These are phyloP conservation scores for Dascillus cervinus DNA, from an alignment of 2,888 invertebrate genomes.

Conservation along the genomic window DNA sequence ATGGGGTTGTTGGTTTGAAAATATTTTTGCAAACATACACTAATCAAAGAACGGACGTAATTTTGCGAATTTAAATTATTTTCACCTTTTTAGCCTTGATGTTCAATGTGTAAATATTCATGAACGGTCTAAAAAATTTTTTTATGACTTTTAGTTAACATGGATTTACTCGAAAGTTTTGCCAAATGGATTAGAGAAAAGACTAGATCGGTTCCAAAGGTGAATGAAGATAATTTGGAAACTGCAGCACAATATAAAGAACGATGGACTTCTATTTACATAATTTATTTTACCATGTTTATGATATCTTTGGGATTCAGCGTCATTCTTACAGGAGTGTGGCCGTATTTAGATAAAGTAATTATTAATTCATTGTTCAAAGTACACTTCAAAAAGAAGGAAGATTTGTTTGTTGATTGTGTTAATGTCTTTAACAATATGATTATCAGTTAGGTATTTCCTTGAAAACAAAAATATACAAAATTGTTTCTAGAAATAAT, in stretches of 20 bases:
- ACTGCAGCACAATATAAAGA: constrained; percentile 56
- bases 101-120: background rate
- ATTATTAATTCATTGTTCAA: no score
- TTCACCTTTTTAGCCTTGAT: background rate
- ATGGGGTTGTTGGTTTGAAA: no score
- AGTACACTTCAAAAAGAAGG: no score
- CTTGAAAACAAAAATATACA: no score
- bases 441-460: no score
- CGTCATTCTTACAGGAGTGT: constrained; percentile 78
- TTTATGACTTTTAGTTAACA: no score
- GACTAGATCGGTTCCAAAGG: background rate
- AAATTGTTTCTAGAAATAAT: no score
- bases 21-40: no score
- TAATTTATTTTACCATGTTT: constrained; percentile 86
- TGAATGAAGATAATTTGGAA: constrained; percentile 49
- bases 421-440: no score
- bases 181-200: constrained; percentile 9
- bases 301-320: constrained; percentile 84
- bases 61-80: no score
- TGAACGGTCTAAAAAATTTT: constrained; percentile 1
- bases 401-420: no score
- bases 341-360: constrained; percentile 84
- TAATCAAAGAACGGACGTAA: no score
- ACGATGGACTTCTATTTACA: constrained; percentile 71
- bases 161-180: constrained; percentile 10